Evolutionary conservation across 2,888 invertebrate species (phyloP), one percentile per base, ranked within the genome.

Genomic region (Sericinus montela): DNA sequence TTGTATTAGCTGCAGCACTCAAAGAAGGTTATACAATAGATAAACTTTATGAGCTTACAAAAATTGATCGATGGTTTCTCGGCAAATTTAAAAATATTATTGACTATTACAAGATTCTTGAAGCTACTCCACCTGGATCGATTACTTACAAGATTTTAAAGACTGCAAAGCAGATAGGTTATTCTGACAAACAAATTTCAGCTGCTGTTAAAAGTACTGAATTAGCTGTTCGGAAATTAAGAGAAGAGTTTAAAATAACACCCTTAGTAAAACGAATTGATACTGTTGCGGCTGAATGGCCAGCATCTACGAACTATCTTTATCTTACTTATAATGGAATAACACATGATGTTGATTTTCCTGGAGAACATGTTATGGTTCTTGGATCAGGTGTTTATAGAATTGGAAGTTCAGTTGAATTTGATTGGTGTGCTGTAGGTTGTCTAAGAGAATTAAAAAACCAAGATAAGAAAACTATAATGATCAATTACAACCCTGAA

Each of bases 241-340:
- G 97, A 44, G 92, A 93, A 69, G 94, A 96, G 67, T 90, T 87
- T 77, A 92, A 92, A 35, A 93, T 98, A 14, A 91, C 89, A 0
- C 98, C 98, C 0, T 95, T 91, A 72, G 97, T 99, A 0, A 99
- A 99, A 80, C 97, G 98, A 89, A 99, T 99, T 57, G 99, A 99
- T 79, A 99, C 99, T 0, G 98, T 99, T 3, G 98, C 99, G 32
- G 99, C 98, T 0, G 99, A 99, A 81, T 99, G 98, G 98, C 99
- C 99, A 0, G 99, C 99, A 0, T 92, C 93, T 28, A 99, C 99
- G 1, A 99, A 99, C 80, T 99, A 99, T 73, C 90, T 99, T n/a
- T 99, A 99, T 71, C 76, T 98, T 23, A 99, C 99, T 0, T 99
- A 99, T 78, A 98, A 98, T 73, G 99, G 95, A 0, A 84, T 74